Conservation (phyloP, 2,797 vertebrate species). For the Coreius guichenoti region DNA sequence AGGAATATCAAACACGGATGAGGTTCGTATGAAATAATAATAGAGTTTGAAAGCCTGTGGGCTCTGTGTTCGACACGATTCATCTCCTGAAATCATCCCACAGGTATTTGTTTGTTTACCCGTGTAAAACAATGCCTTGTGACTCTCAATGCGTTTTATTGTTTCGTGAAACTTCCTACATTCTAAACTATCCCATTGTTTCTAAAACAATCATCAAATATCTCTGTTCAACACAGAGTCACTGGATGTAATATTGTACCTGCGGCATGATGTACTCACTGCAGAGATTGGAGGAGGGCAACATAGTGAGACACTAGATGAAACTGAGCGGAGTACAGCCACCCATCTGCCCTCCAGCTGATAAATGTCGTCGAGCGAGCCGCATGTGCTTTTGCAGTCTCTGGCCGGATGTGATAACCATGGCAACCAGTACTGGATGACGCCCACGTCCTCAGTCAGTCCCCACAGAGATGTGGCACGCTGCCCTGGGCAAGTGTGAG, state of each 20-base stretch:
- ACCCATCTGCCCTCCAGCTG: conserved; percentile 44
- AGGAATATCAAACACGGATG: conserved; percentile 67
- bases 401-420: conserved; percentile 64
- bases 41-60: conserved; percentile 35
- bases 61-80: conserved; percentile 26
- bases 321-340: conserved; percentile 55
- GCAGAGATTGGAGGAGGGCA: conserved; percentile 6
- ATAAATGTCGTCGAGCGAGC: conserved; percentile 67
- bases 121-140: not conserved
- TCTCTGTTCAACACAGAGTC: not conserved
- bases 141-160: not conserved
- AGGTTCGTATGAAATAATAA: conserved; percentile 68
- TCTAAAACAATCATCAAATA: not conserved
- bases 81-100: conserved; percentile 8
- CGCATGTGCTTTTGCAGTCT: conserved; percentile 58
- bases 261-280: conserved; percentile 19
- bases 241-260: not conserved
- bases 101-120: not conserved
- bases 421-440: conserved; percentile 62
- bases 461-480: conserved; percentile 49
- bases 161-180: not conserved
- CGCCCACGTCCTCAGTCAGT: conserved; percentile 55
- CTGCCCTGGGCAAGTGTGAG: conserved; percentile 44
- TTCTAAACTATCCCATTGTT: not conserved
- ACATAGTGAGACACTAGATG: conserved; percentile 65